Base-by-base conservation (phyloP, 2,113 vertebrate species). In the Lanius ludovicianus region DNA sequence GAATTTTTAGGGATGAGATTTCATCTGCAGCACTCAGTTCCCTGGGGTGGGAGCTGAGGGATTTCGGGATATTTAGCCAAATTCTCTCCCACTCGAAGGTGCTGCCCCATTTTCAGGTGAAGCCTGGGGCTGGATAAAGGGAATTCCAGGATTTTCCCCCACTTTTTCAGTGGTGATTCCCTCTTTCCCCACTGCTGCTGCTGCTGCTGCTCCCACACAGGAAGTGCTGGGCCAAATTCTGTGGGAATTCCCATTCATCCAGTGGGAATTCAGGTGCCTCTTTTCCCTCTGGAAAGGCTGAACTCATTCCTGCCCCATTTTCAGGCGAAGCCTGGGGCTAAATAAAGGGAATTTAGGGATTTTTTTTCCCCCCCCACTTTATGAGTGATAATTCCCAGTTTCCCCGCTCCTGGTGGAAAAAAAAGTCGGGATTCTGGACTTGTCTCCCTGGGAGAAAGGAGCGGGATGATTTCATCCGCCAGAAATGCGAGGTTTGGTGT, bases 401-500 rank as follows among this genome's bases (percentile, higher is more conserved):
- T 39, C 39, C 56, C 56, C 5, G 56, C 56, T n/a, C 56, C 21
- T n/a, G 56, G 56, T 23, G 55, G 33, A 57, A 57, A 57, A 19
- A 13, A 8, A 9, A 47, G 12, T 10, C 2, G 33, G 49, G n/a
- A 22, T 7, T 28, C 75, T 92, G 95, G 92, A 69, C 59, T 73
- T 27, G 42, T 46, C n/a, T 87, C 16, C n/a, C 77, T 24, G 13
- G 1, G 80, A 95, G 90, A 53, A 84, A 79, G 7, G 31, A 79
- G 92, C 24, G 0, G 76, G 65, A 85, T 97, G 96, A 96, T 78
- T 95, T 95, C 52, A 90, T 91, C 75, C 39, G 2, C 0, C 7
- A 81, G 88, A 69, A 92, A 96, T 84, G 87, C 47, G 91, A 95
- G 74, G 4, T 50, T 88, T 96, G 86, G 83, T 69, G 87, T 62